A percentile compares a stretch with the other conserved stretches of the same genome.
Conservation (phyloP, 1,140 invertebrate species). For the Brachionus angularis region DNA sequence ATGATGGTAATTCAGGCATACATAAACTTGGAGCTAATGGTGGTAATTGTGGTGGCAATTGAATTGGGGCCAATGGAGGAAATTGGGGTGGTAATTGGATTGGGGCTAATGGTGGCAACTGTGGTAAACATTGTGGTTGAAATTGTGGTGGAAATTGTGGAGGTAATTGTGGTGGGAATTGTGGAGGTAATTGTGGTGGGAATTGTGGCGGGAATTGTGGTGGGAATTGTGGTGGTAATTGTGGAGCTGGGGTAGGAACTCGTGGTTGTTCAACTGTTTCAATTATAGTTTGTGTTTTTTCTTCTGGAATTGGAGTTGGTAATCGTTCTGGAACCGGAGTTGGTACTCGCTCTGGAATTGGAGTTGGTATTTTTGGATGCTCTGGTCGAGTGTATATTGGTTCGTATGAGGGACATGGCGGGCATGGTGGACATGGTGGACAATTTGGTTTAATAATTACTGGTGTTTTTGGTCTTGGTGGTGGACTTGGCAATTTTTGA, state of each 20-base stretch:
- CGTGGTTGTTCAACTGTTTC: too few species aligned
- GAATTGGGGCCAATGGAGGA: too few species aligned
- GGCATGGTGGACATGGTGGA: neutral
- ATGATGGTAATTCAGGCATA: too few species aligned
- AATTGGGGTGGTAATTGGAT: neutral
- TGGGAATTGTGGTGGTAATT: neutral
- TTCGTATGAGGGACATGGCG: neutral
- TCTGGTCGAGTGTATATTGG: constrained; percentile 18
- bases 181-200: neutral
- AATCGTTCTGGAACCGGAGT: too few species aligned
- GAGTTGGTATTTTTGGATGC: neutral
- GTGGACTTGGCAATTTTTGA: neutral
- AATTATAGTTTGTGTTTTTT: too few species aligned
- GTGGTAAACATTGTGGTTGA: neutral
- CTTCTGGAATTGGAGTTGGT: too few species aligned
- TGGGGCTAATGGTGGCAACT: neutral
- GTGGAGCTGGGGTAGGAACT: neutral
- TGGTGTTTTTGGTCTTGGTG: neutral
- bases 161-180: neutral
- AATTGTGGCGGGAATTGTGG: constrained; percentile 1
- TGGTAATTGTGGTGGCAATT: too few species aligned
- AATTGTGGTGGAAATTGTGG: too few species aligned
- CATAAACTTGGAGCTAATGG: too few species aligned
- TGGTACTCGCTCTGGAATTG: constrained; percentile 3
- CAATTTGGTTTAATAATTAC: too few species aligned